Evolutionary conservation across 2,888 invertebrate genomes (phyloP), one percentile per base, ranked within the genome.

Genomic region (Philonicus albiceps): DNA sequence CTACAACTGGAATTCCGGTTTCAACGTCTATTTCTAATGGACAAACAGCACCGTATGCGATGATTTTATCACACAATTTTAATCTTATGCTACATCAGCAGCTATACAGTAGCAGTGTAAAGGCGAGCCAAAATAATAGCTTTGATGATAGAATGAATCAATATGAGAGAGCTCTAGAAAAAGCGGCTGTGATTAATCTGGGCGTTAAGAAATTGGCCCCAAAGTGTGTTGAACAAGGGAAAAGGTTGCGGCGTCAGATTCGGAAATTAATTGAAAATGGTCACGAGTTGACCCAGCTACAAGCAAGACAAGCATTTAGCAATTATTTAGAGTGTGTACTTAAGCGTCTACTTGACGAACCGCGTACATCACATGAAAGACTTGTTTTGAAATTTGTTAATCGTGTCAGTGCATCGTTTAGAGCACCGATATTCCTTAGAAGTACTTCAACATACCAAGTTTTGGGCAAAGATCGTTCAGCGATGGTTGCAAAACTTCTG

Each of bases 401-500:
- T 89, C 95, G 96, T 88, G 96, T 96, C 37, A 94, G 96, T 40
- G 93, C 94, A 88, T 94, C 95, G 90, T 93, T 96, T 85, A 94
- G 95, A 89, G 95, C 96, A 89, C 96, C 97, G 1, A 94, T 94
- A 88, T 85, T 75, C 34, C 8, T 53, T 7, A 49, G n/a, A 5
- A 76, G 11, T 22, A 16, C 8, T 6, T 55, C 75, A 19, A 4
- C 49, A 22, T 55, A 34, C 16, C 75, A 75, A 76, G 43, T 96
- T 91, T 94, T 95, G 89, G 95, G 95, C 90, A 97, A 97, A 92
- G 97, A 97, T 91, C 93, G 96, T 31, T 96, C 96, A 87, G 97
- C 97, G 1, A 95, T 97, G 89, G 95, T 97, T 83, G 96, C 97
- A 1, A 97, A 97, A 91, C 95, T 97, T 89, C 93, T 96, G 83